Conservation (phyloP, 2,888 invertebrate genomes). For the Drosophila mayaguana region DNA sequence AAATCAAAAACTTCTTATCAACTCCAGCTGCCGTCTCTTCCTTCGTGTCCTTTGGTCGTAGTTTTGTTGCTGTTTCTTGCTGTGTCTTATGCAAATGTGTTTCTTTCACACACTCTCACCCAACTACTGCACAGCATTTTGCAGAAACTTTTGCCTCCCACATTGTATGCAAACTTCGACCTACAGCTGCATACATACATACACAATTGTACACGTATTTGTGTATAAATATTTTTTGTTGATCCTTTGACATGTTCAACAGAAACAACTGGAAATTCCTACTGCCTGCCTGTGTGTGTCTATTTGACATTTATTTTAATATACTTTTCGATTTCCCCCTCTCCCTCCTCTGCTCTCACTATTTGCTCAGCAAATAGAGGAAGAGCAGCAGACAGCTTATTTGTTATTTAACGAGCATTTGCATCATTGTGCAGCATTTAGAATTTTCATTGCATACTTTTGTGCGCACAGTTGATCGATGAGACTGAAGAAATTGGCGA, state of each 20-base stretch:
- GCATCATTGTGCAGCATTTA: conserved; percentile 27
- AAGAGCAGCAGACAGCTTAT: conserved; percentile 39
- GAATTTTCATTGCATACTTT: conserved; percentile 48
- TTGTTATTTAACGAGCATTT: conserved; percentile 53
- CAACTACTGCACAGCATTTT: conserved; percentile 41
- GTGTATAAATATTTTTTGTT: conserved; percentile 43
- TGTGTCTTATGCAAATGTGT: conserved; percentile 78
- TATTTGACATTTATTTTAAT: conserved; percentile 62
- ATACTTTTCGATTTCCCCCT: conserved; percentile 60
- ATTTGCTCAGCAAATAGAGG: conserved; percentile 44
- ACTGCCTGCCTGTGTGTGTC: conserved; percentile 25
- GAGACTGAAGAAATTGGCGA: conserved; percentile 5
- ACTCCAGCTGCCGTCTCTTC: conserved; percentile 42
- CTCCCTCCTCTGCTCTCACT: conserved; percentile 25
- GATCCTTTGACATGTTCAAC: conserved; percentile 79
- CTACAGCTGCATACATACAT: conserved; percentile 10
- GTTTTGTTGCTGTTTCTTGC: conserved; percentile 38
- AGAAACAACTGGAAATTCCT: conserved; percentile 15
- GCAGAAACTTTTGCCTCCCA: conserved; percentile 62
- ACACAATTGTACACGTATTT: neutral
- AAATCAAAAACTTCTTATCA: conserved; percentile 41
- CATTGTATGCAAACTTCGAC: conserved; percentile 63
- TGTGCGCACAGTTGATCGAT: conserved; percentile 17
- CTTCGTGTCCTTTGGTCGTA: conserved; percentile 41
- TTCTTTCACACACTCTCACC: conserved; percentile 35